Evolutionary conservation across 2,888 invertebrate species (phyloP).

Genomic region (Panopea generosa): DNA sequence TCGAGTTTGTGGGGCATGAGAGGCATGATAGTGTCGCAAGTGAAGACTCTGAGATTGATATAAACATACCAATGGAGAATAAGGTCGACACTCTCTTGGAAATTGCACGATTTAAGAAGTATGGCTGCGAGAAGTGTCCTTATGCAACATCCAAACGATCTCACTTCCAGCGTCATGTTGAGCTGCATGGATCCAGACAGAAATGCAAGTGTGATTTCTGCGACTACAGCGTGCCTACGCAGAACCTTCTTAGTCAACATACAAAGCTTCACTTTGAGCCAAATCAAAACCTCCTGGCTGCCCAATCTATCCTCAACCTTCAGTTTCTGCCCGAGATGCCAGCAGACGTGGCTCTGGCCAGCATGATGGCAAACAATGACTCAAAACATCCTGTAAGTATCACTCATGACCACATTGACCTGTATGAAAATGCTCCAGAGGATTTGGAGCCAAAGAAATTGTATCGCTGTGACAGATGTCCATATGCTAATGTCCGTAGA

Average conservation of each 20-base stretch:
- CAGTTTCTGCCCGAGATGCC: conserved; percentile 85
- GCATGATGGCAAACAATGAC: conserved; percentile 75
- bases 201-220: conserved; percentile 93
- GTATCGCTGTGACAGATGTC: conserved; percentile 92
- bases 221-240: conserved; percentile 95
- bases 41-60: conserved; percentile 58
- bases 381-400: conserved; percentile 75
- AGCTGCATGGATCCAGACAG: conserved; percentile 93
- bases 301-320: conserved; percentile 82
- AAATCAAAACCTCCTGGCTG: conserved; percentile 81
- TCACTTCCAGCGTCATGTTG: conserved; percentile 93
- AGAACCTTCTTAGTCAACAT: conserved; percentile 93
- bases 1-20: conserved; percentile 58
- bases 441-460: conserved; percentile 87
- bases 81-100: conserved; percentile 89
- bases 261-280: conserved; percentile 89
- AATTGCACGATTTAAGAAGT: conserved; percentile 91
- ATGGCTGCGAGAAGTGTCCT: conserved; percentile 89
- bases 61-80: conserved; percentile 64
- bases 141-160: conserved; percentile 94
- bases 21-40: conserved; percentile 66
- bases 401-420: conserved; percentile 80
- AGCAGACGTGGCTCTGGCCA: conserved; percentile 86
- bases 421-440: conserved; percentile 79
- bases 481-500: conserved; percentile 91